These are phyloP conservation scores for Macrophya annulata DNA, from an alignment of 2,888 invertebrate species.

Conservation along the genomic window DNA sequence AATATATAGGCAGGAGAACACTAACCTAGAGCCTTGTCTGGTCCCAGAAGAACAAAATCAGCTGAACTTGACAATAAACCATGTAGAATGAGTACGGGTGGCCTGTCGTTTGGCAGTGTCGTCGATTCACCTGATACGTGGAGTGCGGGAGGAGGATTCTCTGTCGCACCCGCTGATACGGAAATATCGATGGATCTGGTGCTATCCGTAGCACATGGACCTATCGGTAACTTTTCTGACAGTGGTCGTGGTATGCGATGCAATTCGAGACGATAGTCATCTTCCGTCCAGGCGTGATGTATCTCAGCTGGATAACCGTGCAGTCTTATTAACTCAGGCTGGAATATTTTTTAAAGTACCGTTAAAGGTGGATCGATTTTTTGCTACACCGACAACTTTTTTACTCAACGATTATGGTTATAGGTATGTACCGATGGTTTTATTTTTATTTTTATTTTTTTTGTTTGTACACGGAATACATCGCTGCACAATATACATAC, in stretches of 20 bases:
- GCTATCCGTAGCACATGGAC: background rate
- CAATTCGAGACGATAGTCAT: conserved; percentile 80
- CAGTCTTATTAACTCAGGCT: conserved; percentile 79
- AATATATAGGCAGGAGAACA: background rate
- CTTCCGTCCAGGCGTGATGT: conserved; percentile 79
- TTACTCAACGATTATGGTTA: too few relatives aligned
- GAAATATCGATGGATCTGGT: background rate
- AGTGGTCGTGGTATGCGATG: conserved; percentile 76
- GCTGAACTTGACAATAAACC: conserved; percentile 76
- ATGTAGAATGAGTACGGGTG: conserved; percentile 73
- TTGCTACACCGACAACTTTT: background rate
- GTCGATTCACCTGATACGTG: background rate
- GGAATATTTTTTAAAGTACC: conserved; percentile 47
- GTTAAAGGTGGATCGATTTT: conserved; percentile 13
- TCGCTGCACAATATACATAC: too few relatives aligned
- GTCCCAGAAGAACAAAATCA: conserved; percentile 76
- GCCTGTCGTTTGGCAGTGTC: conserved; percentile 58
- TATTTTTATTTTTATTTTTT: too few relatives aligned
- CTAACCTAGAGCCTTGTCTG: conserved; percentile 74
- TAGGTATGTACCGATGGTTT: too few relatives aligned
- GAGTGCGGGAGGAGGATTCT: background rate
- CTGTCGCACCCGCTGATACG: background rate
- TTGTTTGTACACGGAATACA: background rate
- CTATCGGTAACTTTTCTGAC: conserved; percentile 32
- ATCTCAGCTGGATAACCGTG: conserved; percentile 79